These are phyloP conservation scores for Exocentrus adspersus DNA, from an alignment of 2,888 invertebrate species.

Conservation along the genomic window DNA sequence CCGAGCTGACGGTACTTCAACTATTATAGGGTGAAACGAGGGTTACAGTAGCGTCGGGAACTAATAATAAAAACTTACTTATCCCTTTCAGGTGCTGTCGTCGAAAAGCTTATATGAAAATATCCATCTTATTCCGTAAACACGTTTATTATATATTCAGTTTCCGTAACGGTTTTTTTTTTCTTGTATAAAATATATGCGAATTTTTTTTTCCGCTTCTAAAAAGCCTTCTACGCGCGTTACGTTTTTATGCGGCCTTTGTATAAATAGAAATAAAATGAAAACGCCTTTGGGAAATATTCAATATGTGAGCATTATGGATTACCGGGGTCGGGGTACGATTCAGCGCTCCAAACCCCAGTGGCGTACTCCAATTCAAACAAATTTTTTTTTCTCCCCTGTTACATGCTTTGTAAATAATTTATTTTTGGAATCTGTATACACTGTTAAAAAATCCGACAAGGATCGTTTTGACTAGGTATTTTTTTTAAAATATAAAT, in stretches of 20 bases:
- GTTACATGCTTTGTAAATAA: too few species aligned
- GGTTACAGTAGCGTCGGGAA: too few species aligned
- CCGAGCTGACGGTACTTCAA: too few species aligned
- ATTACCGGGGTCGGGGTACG: neutral
- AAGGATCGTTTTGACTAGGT: too few species aligned
- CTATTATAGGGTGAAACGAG: too few species aligned
- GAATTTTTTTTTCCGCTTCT: neutral
- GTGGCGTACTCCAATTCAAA: neutral
- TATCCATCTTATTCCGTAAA: neutral
- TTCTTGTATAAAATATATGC: neutral
- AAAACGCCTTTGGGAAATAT: neutral
- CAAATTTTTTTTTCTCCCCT: too few species aligned
- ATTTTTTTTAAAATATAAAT: too few species aligned
- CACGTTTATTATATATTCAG: neutral
- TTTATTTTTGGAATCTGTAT: too few species aligned
- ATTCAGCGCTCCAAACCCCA: neutral
- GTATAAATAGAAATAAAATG: conserved; percentile 1
- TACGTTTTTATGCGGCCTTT: neutral
- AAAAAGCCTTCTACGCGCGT: neutral
- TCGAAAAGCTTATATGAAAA: neutral
- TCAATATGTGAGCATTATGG: conserved; percentile 3
- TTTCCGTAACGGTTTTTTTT: neutral
- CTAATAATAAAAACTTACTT: too few species aligned
- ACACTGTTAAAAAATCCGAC: too few species aligned
- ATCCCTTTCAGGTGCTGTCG: neutral